These are phyloP conservation scores for Protodeltote pygarga DNA, from an alignment of 2,888 invertebrate genomes.

Conservation along the genomic window DNA sequence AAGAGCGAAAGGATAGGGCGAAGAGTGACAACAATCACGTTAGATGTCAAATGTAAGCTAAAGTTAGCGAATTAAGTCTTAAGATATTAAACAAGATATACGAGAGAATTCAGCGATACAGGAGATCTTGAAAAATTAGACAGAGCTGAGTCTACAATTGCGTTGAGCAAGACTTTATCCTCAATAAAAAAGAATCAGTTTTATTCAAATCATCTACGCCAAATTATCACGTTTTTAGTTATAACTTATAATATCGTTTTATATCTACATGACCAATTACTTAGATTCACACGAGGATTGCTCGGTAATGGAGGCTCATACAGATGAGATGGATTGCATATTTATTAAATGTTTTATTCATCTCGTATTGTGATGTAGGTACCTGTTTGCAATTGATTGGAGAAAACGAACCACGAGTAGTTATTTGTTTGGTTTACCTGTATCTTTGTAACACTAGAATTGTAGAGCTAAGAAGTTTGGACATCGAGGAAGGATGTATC, in stretches of 20 bases:
- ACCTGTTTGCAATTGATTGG: constrained; percentile 47
- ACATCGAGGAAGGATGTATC: too few species aligned
- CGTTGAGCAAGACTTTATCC: background rate
- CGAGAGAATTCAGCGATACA: too few species aligned
- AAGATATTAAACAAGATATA: too few species aligned
- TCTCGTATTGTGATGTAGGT: constrained; percentile 41
- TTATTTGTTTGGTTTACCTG: constrained; percentile 15
- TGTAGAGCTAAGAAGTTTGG: background rate
- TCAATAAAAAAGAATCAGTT: constrained; percentile 8
- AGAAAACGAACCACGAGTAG: constrained; percentile 11
- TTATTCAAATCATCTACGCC: constrained; percentile 19
- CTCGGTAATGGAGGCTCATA: constrained; percentile 55
- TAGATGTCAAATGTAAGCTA: too few species aligned
- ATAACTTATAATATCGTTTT: constrained; percentile 34
- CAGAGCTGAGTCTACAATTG: too few species aligned
- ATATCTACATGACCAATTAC: constrained; percentile 40
- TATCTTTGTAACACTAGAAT: constrained; percentile 1
- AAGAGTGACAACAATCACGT: too few species aligned
- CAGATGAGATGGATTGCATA: constrained; percentile 57
- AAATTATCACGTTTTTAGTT: constrained; percentile 22
- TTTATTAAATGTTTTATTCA: constrained; percentile 67
- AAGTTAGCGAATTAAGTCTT: too few species aligned
- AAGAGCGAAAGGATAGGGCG: too few species aligned
- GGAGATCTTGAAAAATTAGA: too few species aligned
- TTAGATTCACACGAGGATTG: constrained; percentile 38